Conservation (phyloP, 2,888 invertebrate species). For the Stictocephala bisonia region DNA sequence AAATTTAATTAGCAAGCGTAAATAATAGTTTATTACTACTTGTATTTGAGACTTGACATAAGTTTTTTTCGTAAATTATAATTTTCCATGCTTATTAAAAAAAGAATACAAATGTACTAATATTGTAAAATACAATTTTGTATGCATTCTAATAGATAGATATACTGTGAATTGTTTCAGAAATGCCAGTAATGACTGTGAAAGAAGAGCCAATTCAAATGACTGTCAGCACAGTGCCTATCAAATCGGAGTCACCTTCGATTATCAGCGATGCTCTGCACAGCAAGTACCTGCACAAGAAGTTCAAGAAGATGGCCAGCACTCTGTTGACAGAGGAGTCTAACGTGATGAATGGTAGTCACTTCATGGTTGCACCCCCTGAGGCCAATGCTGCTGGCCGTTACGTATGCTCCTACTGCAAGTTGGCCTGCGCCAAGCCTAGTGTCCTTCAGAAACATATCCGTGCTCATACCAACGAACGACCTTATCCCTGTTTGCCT, state of each 20-base stretch:
- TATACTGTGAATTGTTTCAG: background rate
- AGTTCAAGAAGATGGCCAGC: slow-evolving; percentile 85
- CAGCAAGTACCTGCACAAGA: slow-evolving; percentile 87
- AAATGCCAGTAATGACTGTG: slow-evolving; percentile 3
- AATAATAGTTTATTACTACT: too few species aligned
- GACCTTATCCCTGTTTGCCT: slow-evolving; percentile 89
- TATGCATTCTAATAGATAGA: too few species aligned
- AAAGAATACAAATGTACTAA: too few species aligned
- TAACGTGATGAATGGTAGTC: slow-evolving; percentile 25
- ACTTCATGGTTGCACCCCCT: slow-evolving; percentile 20
- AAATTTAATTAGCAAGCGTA: too few species aligned
- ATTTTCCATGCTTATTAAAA: too few species aligned
- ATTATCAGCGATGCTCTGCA: slow-evolving; percentile 38
- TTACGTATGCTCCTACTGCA: slow-evolving; percentile 89
- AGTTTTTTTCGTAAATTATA: too few species aligned
- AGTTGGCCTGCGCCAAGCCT: slow-evolving; percentile 90
- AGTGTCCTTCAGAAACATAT: slow-evolving; percentile 95
- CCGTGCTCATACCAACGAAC: slow-evolving; percentile 91
- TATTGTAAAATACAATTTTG: too few species aligned
- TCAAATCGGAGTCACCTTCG: slow-evolving; percentile 31
- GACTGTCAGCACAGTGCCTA: slow-evolving; percentile 20
- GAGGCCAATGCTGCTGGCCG: slow-evolving; percentile 68
- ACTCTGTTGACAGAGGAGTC: slow-evolving; percentile 45
- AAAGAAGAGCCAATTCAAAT: slow-evolving; percentile 28
- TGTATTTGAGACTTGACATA: too few species aligned